phyloP scores from a whole-genome alignment of 2,113 vertebrate species.

The Centropus bengalensis region DNA sequence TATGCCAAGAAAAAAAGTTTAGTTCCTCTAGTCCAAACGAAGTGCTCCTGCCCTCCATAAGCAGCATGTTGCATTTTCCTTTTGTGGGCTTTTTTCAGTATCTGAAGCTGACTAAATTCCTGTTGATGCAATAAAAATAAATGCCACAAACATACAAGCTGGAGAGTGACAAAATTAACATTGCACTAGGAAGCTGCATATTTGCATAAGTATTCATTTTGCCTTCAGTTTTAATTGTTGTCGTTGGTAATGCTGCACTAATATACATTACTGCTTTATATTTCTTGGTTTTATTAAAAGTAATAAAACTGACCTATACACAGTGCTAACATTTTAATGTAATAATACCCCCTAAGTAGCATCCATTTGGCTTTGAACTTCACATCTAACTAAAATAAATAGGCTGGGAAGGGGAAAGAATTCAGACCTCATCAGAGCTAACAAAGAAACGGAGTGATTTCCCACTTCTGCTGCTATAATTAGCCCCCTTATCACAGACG shows the following conservation, averaged over 20 bases:
- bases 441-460: constrained; percentile 4
- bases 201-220: constrained; percentile 1
- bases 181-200: neutral
- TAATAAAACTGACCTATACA: constrained; percentile 41
- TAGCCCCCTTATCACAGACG: neutral
- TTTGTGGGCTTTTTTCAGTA: neutral
- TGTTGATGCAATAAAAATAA: constrained; percentile 24
- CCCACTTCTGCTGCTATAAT: neutral
- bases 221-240: constrained; percentile 23
- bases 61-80: neutral
- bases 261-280: neutral
- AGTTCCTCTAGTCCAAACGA: neutral
- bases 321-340: neutral
- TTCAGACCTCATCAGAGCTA: constrained; percentile 13
- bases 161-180: constrained; percentile 21
- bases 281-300: constrained; percentile 34
- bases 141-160: neutral
- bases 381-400: constrained; percentile 20
- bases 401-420: neutral
- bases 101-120: neutral
- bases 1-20: neutral
- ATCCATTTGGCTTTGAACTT: constrained; percentile 38
- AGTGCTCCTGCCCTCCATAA: neutral
- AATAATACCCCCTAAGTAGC: constrained; percentile 28
- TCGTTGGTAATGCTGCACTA: neutral